phyloP scores from a whole-genome alignment of 2,797 vertebrate species.

The Huso huso region DNA sequence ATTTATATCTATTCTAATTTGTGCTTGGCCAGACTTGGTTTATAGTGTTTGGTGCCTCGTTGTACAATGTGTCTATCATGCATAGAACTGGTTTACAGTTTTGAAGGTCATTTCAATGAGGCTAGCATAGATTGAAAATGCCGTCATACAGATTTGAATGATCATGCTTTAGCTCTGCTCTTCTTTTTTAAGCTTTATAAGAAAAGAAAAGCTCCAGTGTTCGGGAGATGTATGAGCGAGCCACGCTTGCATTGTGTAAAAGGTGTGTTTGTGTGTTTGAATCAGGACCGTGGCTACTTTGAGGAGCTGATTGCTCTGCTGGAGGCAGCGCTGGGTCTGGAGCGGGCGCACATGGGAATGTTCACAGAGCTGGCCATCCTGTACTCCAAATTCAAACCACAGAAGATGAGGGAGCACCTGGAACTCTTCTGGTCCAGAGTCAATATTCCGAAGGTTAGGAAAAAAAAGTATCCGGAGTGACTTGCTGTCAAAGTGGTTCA shows the following conservation, averaged over 20 bases:
- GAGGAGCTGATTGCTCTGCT: conserved; percentile 56
- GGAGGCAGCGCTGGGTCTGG: conserved; percentile 57
- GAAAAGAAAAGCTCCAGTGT: too few relatives aligned
- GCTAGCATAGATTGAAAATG: neutral
- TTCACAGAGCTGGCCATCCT: conserved; percentile 64
- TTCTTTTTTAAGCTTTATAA: too few relatives aligned
- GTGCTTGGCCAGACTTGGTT: too few relatives aligned
- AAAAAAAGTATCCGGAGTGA: neutral
- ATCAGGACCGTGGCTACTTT: conserved; percentile 57
- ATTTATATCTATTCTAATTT: too few relatives aligned
- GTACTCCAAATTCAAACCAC: conserved; percentile 62
- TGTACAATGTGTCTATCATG: too few relatives aligned
- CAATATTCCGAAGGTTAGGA: conserved; percentile 60
- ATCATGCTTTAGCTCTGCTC: too few relatives aligned
- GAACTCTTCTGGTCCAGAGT: conserved; percentile 65
- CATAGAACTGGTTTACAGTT: too few relatives aligned
- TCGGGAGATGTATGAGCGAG: too few relatives aligned
- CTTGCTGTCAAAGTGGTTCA: neutral
- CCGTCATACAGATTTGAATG: neutral
- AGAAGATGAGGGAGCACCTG: conserved; percentile 61
- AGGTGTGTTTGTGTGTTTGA: neutral
- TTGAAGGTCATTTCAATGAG: neutral
- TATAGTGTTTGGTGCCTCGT: too few relatives aligned
- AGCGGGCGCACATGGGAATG: conserved; percentile 64
- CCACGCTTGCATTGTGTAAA: too few relatives aligned